Evolutionary conservation across 2,113 vertebrate genomes (phyloP).

Genomic region (Pachycephala philippinensis): DNA sequence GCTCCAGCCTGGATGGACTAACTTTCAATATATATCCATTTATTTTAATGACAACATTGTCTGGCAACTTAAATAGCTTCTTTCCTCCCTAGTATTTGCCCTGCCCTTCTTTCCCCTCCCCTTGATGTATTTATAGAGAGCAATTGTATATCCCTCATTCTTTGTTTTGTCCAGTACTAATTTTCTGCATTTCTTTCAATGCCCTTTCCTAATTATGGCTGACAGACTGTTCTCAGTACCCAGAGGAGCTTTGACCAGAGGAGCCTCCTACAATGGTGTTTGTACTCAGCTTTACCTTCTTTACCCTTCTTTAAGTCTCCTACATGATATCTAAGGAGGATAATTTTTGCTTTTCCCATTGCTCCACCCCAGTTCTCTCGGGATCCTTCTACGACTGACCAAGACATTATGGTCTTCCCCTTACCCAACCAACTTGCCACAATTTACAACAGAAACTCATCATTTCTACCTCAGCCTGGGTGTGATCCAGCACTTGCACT

Average conservation of each 20-base stretch:
- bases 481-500: background rate
- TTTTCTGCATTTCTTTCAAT: background rate
- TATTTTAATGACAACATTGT: conserved; percentile 58
- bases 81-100: conserved; percentile 48
- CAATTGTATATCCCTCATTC: conserved; percentile 19
- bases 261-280: background rate
- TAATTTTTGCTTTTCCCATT: background rate
- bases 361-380: background rate
- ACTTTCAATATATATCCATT: conserved; percentile 56
- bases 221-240: background rate
- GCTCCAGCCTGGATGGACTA: background rate
- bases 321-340: background rate
- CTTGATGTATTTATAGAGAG: conserved; percentile 53
- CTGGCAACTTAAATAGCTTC: conserved; percentile 54
- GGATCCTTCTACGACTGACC: background rate
- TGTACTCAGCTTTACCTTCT: fast-evolving
- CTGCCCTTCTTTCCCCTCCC: conserved; percentile 50
- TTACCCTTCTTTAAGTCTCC: background rate
- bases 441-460: background rate
- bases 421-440: background rate
- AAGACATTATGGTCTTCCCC: background rate
- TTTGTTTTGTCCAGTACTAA: background rate
- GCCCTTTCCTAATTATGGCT: background rate
- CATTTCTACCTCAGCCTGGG: background rate
- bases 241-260: background rate